Percentiles rank a stretch among this genome's conserved stretches.
These are phyloP conservation scores for Saxidomus purpurata DNA, from an alignment of 1,140 invertebrate genomes.

Conservation along the genomic window DNA sequence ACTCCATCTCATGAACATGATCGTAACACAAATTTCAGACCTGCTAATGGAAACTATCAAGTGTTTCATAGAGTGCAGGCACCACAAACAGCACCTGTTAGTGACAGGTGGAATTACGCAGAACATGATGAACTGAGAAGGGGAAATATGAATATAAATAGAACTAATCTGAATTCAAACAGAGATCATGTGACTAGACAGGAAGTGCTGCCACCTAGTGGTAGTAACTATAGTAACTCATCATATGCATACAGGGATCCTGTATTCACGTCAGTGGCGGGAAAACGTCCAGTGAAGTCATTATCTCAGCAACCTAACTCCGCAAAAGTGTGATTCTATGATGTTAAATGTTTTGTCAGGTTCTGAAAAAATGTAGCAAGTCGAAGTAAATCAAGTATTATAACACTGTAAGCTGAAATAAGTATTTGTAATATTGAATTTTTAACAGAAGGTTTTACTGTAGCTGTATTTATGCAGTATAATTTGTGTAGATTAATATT, in stretches of 20 bases:
- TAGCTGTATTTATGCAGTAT: not conserved
- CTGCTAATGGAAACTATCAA: conserved; percentile 41
- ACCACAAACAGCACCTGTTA: conserved; percentile 27
- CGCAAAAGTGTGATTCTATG: conserved; percentile 57
- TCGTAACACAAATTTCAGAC: not conserved
- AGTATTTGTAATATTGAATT: not conserved
- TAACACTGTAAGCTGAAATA: not conserved
- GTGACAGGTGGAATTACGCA: conserved; percentile 35
- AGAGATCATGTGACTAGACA: conserved; percentile 52
- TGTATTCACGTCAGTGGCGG: conserved; percentile 58
- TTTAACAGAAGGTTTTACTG: not conserved
- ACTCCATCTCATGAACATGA: conserved; percentile 39
- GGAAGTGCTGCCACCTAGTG: conserved; percentile 33
- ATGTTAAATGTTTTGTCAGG: not conserved
- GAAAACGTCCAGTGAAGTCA: conserved; percentile 63
- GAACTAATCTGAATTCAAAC: conserved; percentile 34
- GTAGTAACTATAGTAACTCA: conserved; percentile 61
- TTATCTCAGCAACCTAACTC: conserved; percentile 63
- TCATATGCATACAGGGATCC: conserved; percentile 61
- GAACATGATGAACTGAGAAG: conserved; percentile 8
- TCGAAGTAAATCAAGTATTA: not conserved
- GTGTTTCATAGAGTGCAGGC: not conserved
- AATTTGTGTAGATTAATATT: no score
- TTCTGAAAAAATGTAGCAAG: not conserved
- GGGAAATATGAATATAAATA: conserved; percentile 30